These are phyloP conservation scores for Triplophysa rosa DNA, from an alignment of 2,113 vertebrate species.

Conservation along the genomic window DNA sequence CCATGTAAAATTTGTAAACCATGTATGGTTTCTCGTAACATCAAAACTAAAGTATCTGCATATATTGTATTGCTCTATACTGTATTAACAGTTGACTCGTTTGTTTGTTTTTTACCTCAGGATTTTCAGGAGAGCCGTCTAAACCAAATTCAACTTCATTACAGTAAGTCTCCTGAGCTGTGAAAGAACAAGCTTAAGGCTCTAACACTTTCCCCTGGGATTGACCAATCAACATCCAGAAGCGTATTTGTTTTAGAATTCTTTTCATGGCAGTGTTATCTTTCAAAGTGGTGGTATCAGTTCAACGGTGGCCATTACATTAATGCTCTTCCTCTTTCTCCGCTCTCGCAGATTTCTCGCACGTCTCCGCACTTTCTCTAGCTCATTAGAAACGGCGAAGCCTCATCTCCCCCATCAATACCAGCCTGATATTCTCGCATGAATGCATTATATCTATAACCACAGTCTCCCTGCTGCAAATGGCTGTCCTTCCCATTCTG, in stretches of 20 bases:
- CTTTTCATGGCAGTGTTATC: not conserved
- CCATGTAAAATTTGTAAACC: too few species aligned
- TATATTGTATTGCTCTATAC: too few species aligned
- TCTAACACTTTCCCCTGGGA: too few species aligned
- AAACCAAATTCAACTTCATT: too few species aligned
- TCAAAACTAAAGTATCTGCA: too few species aligned
- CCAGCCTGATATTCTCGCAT: conserved; percentile 24
- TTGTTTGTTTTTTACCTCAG: too few species aligned
- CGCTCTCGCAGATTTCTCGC: conserved; percentile 1
- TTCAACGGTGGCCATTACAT: not conserved
- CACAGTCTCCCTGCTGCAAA: conserved; percentile 34
- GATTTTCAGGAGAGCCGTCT: too few species aligned
- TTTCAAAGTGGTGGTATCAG: not conserved
- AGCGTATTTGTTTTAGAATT: not conserved
- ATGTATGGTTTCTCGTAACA: too few species aligned
- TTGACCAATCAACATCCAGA: too few species aligned
- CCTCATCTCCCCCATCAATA: conserved; percentile 47
- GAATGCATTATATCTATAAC: conserved; percentile 43
- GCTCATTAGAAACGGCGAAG: conserved; percentile 39
- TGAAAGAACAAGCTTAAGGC: too few species aligned
- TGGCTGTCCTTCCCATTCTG: conserved; percentile 39
- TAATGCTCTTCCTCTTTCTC: not conserved
- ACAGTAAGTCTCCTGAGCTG: too few species aligned
- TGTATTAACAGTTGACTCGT: too few species aligned
- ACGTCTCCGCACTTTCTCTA: conserved; percentile 8